Evolutionary conservation across 2,888 invertebrate genomes (phyloP).

Genomic region (Agrotis exclamationis): DNA sequence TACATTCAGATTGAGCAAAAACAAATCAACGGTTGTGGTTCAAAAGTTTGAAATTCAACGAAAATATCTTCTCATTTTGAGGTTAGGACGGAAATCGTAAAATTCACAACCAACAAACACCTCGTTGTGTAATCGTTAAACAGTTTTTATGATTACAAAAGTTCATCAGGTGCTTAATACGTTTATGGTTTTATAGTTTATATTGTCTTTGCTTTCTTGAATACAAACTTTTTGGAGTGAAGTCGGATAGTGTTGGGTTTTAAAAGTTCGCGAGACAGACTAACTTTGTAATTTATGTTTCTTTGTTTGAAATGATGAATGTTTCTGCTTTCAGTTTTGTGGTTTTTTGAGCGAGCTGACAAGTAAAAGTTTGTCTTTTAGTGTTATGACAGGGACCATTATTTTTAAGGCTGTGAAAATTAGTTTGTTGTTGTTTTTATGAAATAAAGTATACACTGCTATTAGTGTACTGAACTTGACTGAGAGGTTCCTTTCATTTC

Average conservation of each 20-base stretch:
- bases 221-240: constrained; percentile 47
- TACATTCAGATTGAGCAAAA: constrained; percentile 49
- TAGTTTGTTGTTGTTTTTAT: constrained; percentile 27
- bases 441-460: too few relatives aligned
- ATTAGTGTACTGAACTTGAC: too few relatives aligned
- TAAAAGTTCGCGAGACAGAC: constrained; percentile 51
- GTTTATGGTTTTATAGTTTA: constrained; percentile 44
- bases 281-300: constrained; percentile 80
- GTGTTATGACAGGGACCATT: constrained; percentile 49
- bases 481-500: not conserved
- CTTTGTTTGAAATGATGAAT: constrained; percentile 72
- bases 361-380: constrained; percentile 48
- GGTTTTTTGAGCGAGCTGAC: constrained; percentile 56
- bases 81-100: constrained; percentile 43
- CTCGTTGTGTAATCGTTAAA: constrained; percentile 46
- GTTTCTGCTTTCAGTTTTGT: constrained; percentile 45
- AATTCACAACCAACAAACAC: too few relatives aligned
- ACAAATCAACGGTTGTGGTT: constrained; percentile 64
- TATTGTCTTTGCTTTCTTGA: constrained; percentile 26
- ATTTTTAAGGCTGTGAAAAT: constrained; percentile 27
- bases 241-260: constrained; percentile 43
- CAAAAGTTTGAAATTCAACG: constrained; percentile 48
- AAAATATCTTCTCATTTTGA: constrained; percentile 43
- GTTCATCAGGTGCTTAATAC: constrained; percentile 61
- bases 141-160: constrained; percentile 52